Evolutionary conservation across 2,888 invertebrate species (phyloP).

Genomic region (Xestobium rufovillosum): DNA sequence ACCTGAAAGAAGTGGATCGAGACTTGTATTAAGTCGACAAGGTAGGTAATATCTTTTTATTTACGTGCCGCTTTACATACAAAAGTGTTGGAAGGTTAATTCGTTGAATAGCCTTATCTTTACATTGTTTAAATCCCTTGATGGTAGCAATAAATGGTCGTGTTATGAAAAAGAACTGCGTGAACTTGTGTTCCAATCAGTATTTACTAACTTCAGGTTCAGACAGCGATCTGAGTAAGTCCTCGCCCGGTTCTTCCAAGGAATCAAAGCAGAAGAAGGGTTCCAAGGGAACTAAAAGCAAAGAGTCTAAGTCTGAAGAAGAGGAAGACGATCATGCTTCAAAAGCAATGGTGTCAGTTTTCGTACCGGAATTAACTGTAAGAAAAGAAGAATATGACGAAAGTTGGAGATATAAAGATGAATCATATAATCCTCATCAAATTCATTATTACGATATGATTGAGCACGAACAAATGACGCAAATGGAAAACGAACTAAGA

Average conservation of each 20-base stretch:
- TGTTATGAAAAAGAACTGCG: too few relatives aligned
- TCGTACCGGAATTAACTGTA: conserved; percentile 62
- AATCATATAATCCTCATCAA: conserved; percentile 65
- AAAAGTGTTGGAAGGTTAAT: too few relatives aligned
- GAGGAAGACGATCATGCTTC: conserved; percentile 58
- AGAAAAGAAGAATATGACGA: conserved; percentile 73
- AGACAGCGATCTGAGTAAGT: conserved; percentile 73
- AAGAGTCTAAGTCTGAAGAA: conserved; percentile 43
- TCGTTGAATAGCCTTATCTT: too few relatives aligned
- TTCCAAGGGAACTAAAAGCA: conserved; percentile 56
- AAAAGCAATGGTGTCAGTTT: conserved; percentile 62
- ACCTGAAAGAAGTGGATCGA: conserved; percentile 84
- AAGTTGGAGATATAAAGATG: conserved; percentile 76
- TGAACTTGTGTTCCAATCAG: conserved; percentile 3
- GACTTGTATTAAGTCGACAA: conserved; percentile 73
- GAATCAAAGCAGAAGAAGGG: conserved; percentile 74
- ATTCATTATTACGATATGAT: conserved; percentile 76
- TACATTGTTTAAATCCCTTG: too few relatives aligned
- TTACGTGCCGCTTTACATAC: background rate
- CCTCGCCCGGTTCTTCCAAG: conserved; percentile 67
- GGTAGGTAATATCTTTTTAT: conserved; percentile 39
- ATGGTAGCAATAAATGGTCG: too few relatives aligned
- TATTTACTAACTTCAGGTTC: conserved; percentile 46
- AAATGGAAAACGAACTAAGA: conserved; percentile 77
- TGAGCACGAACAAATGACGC: conserved; percentile 70